Evolutionary conservation across 2,113 vertebrate genomes (phyloP), one percentile per base, ranked within the genome.

Genomic region (Maccullochella peelii): DNA sequence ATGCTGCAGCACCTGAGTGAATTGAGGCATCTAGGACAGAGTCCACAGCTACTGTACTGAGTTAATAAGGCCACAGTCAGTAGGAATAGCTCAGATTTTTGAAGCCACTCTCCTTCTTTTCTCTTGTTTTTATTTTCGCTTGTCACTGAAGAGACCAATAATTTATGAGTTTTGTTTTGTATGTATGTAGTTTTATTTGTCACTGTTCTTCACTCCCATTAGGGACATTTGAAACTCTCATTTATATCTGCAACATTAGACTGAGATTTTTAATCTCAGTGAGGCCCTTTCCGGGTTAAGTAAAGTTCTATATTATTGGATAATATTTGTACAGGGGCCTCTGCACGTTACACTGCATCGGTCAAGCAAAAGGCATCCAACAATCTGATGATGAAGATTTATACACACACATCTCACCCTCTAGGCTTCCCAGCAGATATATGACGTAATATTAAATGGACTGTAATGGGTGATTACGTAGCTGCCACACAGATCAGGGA

Each of bases 31-130:
- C 7, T 8, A 79, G 79, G 69, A 80, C 90, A 89, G 66, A 93
- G 90, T 93, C 86, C 88, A 92, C 63, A 65, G 72, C 58, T 63
- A 42, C 58, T 59, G 20, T 10, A 6, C 6, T 38, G 10, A 50
- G 59, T 79, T 42, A 54, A 61, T 23, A 38, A 75, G 21, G 62
- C 20, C 18, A 30, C 12, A n/a, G 27, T 54, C 9, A 44, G 7
- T 12, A 30, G 27, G 16, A 5, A 59, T 54, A 38, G 36, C 8
- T 65, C 16, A 55, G 9, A 57, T 66, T 58, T 62, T 11, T 42
- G 0, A 38, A 33, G 30, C 54, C 4, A 1, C 23, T 44, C 15
- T 54, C 18, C 16, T 42, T 6, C 62, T 54, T 11, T 75, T 16
- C 14, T 52, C 30, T 52, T 52, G 12, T 33, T 7, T 70, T 61